Conservation (phyloP, 1,140 invertebrate species). For the Drosophila littoralis region DNA sequence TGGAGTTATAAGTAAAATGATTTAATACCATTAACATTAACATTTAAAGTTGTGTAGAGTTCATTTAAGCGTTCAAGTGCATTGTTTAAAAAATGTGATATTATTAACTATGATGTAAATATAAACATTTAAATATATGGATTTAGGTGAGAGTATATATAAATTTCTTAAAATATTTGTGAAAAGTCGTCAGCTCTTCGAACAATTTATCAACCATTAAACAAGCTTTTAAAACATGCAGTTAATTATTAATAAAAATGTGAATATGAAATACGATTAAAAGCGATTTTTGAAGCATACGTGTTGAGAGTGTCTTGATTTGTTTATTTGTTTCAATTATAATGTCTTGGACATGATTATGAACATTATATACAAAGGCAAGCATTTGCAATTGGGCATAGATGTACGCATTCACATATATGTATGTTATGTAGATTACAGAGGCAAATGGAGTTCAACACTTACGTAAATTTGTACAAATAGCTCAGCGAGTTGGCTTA, state of each 20-base stretch:
- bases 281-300: constrained; percentile 18
- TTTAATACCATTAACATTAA: too few species aligned
- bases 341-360: constrained; percentile 15
- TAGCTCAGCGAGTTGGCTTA: constrained; percentile 48
- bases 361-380: constrained; percentile 11
- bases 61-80: too few species aligned
- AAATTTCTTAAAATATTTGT: too few species aligned
- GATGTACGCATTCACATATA: constrained; percentile 20
- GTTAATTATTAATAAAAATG: neutral
- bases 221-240: neutral
- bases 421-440: constrained; percentile 19
- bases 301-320: constrained; percentile 21
- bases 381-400: constrained; percentile 4
- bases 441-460: constrained; percentile 25
- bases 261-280: neutral
- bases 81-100: too few species aligned
- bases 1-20: too few species aligned
- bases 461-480: constrained; percentile 68
- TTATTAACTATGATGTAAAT: too few species aligned
- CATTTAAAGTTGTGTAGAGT: too few species aligned
- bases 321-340: constrained; percentile 5
- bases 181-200: too few species aligned
- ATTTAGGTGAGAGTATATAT: too few species aligned
- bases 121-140: too few species aligned
- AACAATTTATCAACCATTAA: too few species aligned